Base-by-base conservation (phyloP, 1,140 invertebrate genomes). In the Neodiprion fabricii region DNA sequence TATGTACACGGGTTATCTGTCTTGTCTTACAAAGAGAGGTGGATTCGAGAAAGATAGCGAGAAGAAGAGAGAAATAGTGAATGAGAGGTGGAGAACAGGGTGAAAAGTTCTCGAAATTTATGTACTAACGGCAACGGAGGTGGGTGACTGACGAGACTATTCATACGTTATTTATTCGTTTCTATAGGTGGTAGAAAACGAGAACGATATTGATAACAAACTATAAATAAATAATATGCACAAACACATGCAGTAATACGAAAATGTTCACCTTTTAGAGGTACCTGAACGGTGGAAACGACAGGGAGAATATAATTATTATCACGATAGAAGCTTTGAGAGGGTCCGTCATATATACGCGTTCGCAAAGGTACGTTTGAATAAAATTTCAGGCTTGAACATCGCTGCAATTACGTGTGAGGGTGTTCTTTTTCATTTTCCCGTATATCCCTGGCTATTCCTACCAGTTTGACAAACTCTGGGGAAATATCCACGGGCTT, bases 251-350 rank as follows among this genome's bases (percentile, higher is more conserved):
- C 85, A 83, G 83, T 85, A 85, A 82, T 61, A 83, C 77, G 80
- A 77, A 85, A 81, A 83, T 84, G 78, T 83, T 87, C 86, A 86
- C 86, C 86, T 86, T 84, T 85, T 83, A 79, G 78, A 82, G 79
- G 83, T 84, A 85, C 82, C 85, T 87, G 84, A 84, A 85, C 80
- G 81, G 82, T 74, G 78, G 75, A 80, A 81, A 83, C 65, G 83
- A 82, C 76, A 86, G 82, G 75, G 82, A 83, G 79, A 87, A 85
- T 72, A 83, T 77, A 74, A 81, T 85, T 83, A 86, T 84, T 84
- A 81, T 70, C 77, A 80, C 77, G 76, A 73, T 65, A 17, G 17
- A 67, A 1, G 28, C 23, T 7, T 72, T 28, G 28, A 48, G n/a
- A 72, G 17, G 71, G 23, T 50, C 8, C 49, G 21, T 48, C 23